These are phyloP conservation scores for Ypsolopha scabrella DNA, from an alignment of 2,888 invertebrate species.

Conservation along the genomic window DNA sequence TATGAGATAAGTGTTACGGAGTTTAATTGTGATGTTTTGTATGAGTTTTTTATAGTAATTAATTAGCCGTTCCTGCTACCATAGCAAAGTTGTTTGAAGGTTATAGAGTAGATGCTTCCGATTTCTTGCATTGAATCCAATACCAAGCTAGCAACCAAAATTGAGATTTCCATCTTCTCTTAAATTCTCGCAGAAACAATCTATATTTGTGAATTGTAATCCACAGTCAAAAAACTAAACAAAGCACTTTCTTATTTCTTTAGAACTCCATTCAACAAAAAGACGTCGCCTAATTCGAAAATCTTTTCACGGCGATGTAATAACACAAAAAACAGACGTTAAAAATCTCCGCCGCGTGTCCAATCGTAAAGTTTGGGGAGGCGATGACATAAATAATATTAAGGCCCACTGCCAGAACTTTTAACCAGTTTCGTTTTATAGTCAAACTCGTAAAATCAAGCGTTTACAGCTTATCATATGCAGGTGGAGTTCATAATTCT, in stretches of 20 bases:
- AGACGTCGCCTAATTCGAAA: slow-evolving; percentile 21
- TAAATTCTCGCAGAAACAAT: too few relatives aligned
- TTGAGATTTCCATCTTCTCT: too few relatives aligned
- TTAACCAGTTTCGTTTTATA: slow-evolving; percentile 27
- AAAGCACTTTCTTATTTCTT: not conserved
- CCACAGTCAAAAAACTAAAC: not conserved
- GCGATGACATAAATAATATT: slow-evolving; percentile 60
- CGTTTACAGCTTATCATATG: slow-evolving; percentile 33
- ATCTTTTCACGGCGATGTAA: slow-evolving; percentile 36
- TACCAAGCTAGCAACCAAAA: too few relatives aligned
- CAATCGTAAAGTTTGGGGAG: slow-evolving; percentile 37
- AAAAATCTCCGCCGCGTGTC: slow-evolving; percentile 28
- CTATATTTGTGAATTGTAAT: too few relatives aligned
- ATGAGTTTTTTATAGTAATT: not conserved
- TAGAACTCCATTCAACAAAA: slow-evolving; percentile 7
- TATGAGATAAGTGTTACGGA: not conserved
- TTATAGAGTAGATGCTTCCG: too few relatives aligned
- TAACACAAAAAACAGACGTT: slow-evolving; percentile 46
- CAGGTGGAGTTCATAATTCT: slow-evolving; percentile 31
- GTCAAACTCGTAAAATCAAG: slow-evolving; percentile 25
- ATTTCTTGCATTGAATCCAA: too few relatives aligned
- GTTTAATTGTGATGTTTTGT: not conserved
- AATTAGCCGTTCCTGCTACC: not conserved
- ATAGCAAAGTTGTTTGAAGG: too few relatives aligned
- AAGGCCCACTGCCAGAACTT: slow-evolving; percentile 37